phyloP scores from a whole-genome alignment of 2,888 invertebrate genomes.

The Mellilla xanthometata region DNA sequence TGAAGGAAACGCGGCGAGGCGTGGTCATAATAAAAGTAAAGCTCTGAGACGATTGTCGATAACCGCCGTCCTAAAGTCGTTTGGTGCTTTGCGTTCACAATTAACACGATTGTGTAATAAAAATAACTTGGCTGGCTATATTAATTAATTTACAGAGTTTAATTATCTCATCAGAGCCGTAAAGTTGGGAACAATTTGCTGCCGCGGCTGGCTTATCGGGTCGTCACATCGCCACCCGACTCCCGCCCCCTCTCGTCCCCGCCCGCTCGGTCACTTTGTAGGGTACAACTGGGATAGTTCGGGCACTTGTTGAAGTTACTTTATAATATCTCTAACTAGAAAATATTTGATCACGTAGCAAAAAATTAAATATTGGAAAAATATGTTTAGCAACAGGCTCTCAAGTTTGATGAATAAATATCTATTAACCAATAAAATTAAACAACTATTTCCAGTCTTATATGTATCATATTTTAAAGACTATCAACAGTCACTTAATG shows the following conservation, averaged over 20 bases:
- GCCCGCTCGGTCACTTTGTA: conserved; percentile 35
- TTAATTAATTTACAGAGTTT: conserved; percentile 76
- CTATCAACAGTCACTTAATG: too few relatives aligned
- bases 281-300: too few relatives aligned
- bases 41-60: conserved; percentile 18
- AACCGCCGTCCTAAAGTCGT: conserved; percentile 44
- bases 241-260: conserved; percentile 28
- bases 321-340: too few relatives aligned
- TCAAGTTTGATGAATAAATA: too few relatives aligned
- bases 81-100: conserved; percentile 55
- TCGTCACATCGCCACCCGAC: conserved; percentile 59
- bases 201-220: conserved; percentile 59
- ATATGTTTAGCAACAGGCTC: too few relatives aligned
- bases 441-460: too few relatives aligned
- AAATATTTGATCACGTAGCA: too few relatives aligned
- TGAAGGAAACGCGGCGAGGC: conserved; percentile 30
- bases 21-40: conserved; percentile 25
- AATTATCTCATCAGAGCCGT: conserved; percentile 75
- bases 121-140: conserved; percentile 64
- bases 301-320: too few relatives aligned
- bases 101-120: conserved; percentile 64
- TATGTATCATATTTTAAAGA: too few relatives aligned
- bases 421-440: too few relatives aligned
- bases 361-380: too few relatives aligned
- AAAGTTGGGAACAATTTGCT: conserved; percentile 64